These are phyloP conservation scores for Aegithalos caudatus DNA, from an alignment of 2,113 vertebrate species.

Conservation along the genomic window DNA sequence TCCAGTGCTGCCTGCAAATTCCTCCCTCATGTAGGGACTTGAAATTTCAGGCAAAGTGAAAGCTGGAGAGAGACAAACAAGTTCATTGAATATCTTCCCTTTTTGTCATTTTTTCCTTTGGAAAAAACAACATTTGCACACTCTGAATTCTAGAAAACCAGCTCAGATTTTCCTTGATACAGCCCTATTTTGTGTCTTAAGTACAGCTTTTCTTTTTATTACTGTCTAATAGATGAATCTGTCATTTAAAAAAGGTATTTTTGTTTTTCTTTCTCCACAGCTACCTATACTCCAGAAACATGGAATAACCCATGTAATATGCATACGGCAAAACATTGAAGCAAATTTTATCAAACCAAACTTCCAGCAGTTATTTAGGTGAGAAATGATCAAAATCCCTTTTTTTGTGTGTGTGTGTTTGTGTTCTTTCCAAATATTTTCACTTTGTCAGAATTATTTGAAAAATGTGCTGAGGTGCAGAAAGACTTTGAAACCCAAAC, in stretches of 20 bases:
- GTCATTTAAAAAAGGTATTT: fast-evolving
- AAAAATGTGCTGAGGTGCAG: neutral
- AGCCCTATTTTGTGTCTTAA: neutral
- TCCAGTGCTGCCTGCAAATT: neutral
- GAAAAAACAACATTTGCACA: neutral
- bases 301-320: slow-evolving; percentile 95
- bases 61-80: neutral
- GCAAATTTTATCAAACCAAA: slow-evolving; percentile 99
- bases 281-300: slow-evolving; percentile 91
- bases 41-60: neutral
- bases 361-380: slow-evolving; percentile 97
- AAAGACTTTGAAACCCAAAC: neutral
- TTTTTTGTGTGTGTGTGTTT: neutral
- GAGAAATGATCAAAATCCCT: slow-evolving; percentile 29
- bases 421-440: neutral
- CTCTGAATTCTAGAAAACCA: neutral
- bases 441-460: neutral
- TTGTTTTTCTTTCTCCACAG: slow-evolving; percentile 68
- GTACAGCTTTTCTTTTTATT: neutral
- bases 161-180: neutral
- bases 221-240: too few species aligned
- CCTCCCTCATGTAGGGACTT: neutral
- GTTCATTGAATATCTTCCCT: neutral
- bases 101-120: neutral
- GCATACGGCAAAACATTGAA: slow-evolving; percentile 98